A percentile compares a stretch with the other conserved stretches of the same genome.
Conservation (phyloP, 2,113 vertebrate species). For the Chiloscyllium plagiosum region DNA sequence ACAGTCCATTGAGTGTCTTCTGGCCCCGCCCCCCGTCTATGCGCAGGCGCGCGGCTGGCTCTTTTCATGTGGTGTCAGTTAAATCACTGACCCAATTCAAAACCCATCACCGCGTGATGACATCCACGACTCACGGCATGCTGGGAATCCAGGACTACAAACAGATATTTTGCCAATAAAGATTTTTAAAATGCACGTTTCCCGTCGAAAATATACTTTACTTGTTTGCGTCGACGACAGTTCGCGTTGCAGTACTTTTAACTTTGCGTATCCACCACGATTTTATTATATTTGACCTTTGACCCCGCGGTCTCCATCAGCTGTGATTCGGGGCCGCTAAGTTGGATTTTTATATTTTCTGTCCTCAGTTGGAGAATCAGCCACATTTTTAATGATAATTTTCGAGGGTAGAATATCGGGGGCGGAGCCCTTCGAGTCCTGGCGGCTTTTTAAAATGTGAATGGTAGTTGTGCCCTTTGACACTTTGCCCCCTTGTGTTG, state of each 20-base stretch:
- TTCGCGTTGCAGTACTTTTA: background rate
- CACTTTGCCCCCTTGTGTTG: slow-evolving; percentile 11
- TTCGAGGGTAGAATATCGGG: background rate
- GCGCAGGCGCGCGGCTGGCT: background rate
- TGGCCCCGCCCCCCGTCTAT: background rate
- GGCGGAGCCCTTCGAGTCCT: background rate
- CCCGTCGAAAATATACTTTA: background rate
- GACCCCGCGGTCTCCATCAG: background rate
- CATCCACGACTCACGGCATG: background rate
- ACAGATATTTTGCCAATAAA: background rate
- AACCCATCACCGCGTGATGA: background rate
- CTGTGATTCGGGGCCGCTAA: background rate
- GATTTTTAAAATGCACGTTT: background rate
- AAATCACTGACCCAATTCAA: background rate
- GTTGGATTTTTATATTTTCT: background rate
- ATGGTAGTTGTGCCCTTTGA: background rate
- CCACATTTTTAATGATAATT: background rate
- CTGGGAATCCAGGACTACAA: background rate
- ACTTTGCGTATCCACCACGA: no score
- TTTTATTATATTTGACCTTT: slow-evolving; percentile 7
- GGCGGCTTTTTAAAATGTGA: background rate
- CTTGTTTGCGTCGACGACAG: background rate
- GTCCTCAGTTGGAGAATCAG: background rate
- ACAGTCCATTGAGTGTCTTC: no score
- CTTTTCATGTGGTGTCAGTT: no score